Evolutionary conservation across 1,140 invertebrate genomes (phyloP).

Genomic region (Arion vulgaris): DNA sequence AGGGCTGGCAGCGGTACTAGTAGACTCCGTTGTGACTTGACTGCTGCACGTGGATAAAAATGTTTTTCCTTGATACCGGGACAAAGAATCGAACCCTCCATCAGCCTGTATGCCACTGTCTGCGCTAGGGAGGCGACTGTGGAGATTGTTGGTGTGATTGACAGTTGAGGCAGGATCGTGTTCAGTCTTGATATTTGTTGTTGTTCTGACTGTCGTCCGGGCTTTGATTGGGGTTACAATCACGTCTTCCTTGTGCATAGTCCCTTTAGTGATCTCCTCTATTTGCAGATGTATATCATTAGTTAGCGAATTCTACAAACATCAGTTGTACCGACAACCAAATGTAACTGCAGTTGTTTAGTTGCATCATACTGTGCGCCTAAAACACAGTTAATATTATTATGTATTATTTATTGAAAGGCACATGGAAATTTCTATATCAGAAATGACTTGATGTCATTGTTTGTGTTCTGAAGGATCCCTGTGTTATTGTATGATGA

Average conservation of each 20-base stretch:
- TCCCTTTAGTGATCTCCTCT: not conserved
- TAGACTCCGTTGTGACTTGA: not conserved
- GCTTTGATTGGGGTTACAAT: not conserved
- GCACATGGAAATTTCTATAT: no score
- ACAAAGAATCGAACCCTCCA: constrained; percentile 43
- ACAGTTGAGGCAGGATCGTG: not conserved
- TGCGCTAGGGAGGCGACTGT: constrained; percentile 40
- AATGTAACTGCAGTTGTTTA: no score
- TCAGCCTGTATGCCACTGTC: constrained; percentile 47
- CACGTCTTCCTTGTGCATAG: constrained; percentile 21
- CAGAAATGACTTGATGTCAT: no score
- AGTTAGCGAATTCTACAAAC: no score
- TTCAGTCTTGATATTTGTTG: not conserved
- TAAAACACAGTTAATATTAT: no score
- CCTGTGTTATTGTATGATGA: no score
- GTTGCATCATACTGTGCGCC: no score
- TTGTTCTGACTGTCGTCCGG: not conserved
- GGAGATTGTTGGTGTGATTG: not conserved
- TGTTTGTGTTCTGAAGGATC: no score
- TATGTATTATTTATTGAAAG: no score
- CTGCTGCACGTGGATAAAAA: constrained; percentile 5
- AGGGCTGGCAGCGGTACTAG: no score
- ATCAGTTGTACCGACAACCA: no score
- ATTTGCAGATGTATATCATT: no score
- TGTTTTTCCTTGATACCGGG: constrained; percentile 7